Evolutionary conservation across 2,888 invertebrate species (phyloP).

Genomic region (Drosophila neoperkinsi): DNA sequence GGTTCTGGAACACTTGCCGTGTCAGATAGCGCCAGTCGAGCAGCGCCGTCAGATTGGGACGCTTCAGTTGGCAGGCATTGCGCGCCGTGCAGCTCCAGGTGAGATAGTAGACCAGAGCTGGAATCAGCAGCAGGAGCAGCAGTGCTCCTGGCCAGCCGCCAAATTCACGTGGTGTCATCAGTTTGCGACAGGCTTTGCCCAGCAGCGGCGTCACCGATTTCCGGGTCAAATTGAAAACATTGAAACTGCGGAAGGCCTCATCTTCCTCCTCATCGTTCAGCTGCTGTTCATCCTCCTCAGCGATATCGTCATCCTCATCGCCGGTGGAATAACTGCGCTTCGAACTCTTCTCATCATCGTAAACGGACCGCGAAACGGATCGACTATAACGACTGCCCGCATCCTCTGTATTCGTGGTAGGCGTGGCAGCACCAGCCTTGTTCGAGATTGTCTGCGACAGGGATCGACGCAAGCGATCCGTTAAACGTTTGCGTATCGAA

Average conservation of each 20-base stretch:
- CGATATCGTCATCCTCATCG: conserved; percentile 65
- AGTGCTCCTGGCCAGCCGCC: conserved; percentile 80
- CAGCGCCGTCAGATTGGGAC: conserved; percentile 55
- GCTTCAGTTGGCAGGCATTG: conserved; percentile 69
- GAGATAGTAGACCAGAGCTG: conserved; percentile 76
- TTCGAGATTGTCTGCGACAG: conserved; percentile 80
- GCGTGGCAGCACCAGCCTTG: conserved; percentile 61
- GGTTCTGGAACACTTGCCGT: conserved; percentile 72
- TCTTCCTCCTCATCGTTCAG: conserved; percentile 31
- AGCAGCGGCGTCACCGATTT: conserved; percentile 48
- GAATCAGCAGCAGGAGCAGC: conserved; percentile 71
- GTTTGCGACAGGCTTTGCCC: conserved; percentile 67
- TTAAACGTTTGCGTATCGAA: conserved; percentile 79
- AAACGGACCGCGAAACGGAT: conserved; percentile 81
- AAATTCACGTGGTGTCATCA: conserved; percentile 78
- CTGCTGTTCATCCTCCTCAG: conserved; percentile 53
- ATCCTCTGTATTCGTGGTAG: conserved; percentile 61
- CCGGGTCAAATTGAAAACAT: conserved; percentile 66
- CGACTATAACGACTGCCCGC: conserved; percentile 77
- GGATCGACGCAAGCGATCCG: conserved; percentile 83
- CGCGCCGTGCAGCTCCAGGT: conserved; percentile 80
- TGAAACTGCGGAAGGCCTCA: conserved; percentile 76
- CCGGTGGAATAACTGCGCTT: conserved; percentile 79
- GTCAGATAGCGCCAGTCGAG: conserved; percentile 66
- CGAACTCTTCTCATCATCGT: conserved; percentile 83